Conservation (phyloP, 2,797 vertebrate species). For the Pteronotus mesoamericanus region DNA sequence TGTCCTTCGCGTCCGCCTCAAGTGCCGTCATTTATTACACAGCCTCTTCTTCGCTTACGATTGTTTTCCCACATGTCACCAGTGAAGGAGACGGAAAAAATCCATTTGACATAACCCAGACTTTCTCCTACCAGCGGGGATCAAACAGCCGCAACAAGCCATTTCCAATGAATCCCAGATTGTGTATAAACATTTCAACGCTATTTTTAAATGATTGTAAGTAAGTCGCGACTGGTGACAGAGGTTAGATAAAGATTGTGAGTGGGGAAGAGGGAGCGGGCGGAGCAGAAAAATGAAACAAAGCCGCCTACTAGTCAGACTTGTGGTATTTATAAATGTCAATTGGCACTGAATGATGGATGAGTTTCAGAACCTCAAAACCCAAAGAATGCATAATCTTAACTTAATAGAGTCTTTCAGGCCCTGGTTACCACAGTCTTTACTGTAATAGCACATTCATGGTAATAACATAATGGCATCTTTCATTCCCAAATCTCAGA, state of each 20-base stretch:
- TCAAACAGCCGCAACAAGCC: not conserved
- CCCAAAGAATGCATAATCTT: constrained; percentile 65
- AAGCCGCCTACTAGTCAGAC: not conserved
- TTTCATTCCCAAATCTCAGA: constrained; percentile 58
- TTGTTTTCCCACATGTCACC: not conserved
- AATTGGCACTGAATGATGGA: constrained; percentile 39
- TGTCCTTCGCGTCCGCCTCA: not conserved
- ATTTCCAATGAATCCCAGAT: constrained; percentile 55
- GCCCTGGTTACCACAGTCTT: constrained; percentile 39
- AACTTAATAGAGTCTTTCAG: constrained; percentile 57
- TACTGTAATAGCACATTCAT: not conserved
- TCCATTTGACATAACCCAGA: not conserved
- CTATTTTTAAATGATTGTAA: constrained; percentile 28
- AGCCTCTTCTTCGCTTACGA: not conserved
- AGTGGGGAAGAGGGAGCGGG: not conserved
- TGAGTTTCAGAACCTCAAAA: constrained; percentile 67
- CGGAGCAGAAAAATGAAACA: not conserved
- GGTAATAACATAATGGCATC: constrained; percentile 54
- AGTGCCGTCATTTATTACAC: not conserved
- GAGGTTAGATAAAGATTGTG: constrained; percentile 20
- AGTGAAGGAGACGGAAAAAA: not conserved
- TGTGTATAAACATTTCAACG: not conserved
- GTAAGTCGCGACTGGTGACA: not conserved
- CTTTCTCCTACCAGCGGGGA: not conserved
- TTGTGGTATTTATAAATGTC: constrained; percentile 32